A percentile compares a stretch with the other conserved stretches of the same genome.
phyloP scores from a whole-genome alignment of 2,888 invertebrate genomes.

The Helleia helle region DNA sequence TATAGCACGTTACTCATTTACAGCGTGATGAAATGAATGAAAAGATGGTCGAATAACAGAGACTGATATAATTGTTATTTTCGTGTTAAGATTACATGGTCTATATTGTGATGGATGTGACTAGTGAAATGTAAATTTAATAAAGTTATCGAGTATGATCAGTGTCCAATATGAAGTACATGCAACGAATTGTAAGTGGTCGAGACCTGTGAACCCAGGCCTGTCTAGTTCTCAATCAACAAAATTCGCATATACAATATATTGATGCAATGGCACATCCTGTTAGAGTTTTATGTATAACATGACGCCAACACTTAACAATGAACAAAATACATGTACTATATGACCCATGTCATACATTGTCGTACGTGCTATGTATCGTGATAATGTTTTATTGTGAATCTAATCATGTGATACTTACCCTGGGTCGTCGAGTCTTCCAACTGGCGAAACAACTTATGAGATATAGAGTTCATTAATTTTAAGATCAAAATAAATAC shows the following conservation, averaged over 20 bases:
- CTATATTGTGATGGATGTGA: not conserved
- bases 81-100: not conserved
- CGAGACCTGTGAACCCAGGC: not conserved
- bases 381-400: not conserved
- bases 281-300: no score
- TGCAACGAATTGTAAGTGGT: not conserved
- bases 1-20: no score
- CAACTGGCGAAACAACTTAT: conserved; percentile 22
- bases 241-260: no score
- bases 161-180: no score
- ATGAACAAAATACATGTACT: no score
- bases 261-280: no score
- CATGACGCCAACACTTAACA: no score
- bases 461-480: conserved; percentile 6
- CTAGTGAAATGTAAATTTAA: not conserved
- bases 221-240: no score
- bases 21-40: no score
- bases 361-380: no score
- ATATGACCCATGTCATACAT: no score
- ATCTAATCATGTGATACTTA: conserved; percentile 4
- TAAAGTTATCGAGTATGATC: not conserved
- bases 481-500: conserved; percentile 3
- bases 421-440: conserved; percentile 23
- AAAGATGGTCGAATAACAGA: not conserved
- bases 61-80: conserved; percentile 7